phyloP scores from a whole-genome alignment of 1,140 invertebrate species.

The Diplogasteroides magnus region DNA sequence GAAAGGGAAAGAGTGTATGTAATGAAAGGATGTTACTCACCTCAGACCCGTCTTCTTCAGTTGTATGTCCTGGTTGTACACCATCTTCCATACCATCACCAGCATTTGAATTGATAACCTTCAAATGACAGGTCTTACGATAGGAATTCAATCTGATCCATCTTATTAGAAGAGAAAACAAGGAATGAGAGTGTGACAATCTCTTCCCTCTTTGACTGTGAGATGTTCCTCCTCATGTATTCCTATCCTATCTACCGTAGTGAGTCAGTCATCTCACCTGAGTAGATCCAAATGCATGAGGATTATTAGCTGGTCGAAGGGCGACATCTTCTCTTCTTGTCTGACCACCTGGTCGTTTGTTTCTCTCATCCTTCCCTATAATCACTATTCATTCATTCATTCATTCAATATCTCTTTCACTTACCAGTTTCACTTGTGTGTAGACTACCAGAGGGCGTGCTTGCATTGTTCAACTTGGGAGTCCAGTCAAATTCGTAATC shows the following conservation, averaged over 20 bases:
- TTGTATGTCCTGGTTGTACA: constrained; percentile 16
- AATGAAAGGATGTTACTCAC: constrained; percentile 18
- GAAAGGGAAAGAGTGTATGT: constrained; percentile 15
- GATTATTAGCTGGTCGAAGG: constrained; percentile 9
- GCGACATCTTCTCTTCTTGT: constrained; percentile 24
- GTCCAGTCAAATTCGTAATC: constrained; percentile 56
- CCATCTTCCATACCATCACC: constrained; percentile 44
- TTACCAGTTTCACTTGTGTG: constrained; percentile 1
- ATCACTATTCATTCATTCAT: constrained; percentile 19
- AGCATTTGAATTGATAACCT: constrained; percentile 53
- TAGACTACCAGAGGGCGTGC: constrained; percentile 8
- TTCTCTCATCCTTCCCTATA: constrained; percentile 33
- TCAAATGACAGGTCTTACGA: background rate
- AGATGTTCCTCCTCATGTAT: no score
- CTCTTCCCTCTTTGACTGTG: no score
- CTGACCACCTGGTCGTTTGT: constrained; percentile 34
- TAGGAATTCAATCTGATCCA: background rate
- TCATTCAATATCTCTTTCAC: constrained; percentile 5
- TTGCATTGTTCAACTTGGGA: constrained; percentile 52
- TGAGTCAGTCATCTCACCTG: no score
- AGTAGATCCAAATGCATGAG: constrained; percentile 41
- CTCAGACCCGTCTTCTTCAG: constrained; percentile 43
- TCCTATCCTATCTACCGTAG: no score
- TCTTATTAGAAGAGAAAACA: background rate
- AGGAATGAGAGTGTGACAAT: constrained; percentile 15